Conservation (phyloP, 92 coral and sea anemone species). For the Ricordea florida region DNA sequence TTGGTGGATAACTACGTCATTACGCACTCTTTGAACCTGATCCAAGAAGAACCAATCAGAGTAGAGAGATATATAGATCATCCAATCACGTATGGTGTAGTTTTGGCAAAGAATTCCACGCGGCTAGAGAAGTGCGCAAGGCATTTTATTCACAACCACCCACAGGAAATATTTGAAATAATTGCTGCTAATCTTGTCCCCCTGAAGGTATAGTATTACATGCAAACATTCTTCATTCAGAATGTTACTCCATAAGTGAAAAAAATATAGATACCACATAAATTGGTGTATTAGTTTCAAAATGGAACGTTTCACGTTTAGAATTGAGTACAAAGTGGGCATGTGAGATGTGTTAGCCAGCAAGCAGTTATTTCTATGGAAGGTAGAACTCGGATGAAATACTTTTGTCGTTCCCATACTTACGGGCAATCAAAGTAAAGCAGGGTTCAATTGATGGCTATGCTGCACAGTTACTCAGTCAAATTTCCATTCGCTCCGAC, state of each 20-base stretch:
- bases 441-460: no score
- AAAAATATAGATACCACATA: no score
- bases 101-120: constrained; percentile 71
- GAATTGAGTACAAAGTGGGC: background rate
- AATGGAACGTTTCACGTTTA: background rate
- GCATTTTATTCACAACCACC: constrained; percentile 66
- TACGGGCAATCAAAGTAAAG: no score
- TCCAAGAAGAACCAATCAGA: constrained; percentile 69
- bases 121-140: constrained; percentile 75
- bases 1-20: constrained; percentile 90
- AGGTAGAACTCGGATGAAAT: no score
- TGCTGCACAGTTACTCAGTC: no score
- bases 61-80: constrained; percentile 94
- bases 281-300: no score
- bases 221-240: no score
- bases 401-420: no score
- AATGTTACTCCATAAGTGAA: no score
- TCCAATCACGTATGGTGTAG: constrained; percentile 80
- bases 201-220: constrained; percentile 64
- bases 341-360: no score
- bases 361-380: no score
- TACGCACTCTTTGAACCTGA: constrained; percentile 59
- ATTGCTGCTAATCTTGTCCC: constrained; percentile 75
- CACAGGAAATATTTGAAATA: constrained; percentile 89
- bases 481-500: no score